These are phyloP conservation scores for Pheosia tremula DNA, from an alignment of 2,888 invertebrate species.

Conservation along the genomic window DNA sequence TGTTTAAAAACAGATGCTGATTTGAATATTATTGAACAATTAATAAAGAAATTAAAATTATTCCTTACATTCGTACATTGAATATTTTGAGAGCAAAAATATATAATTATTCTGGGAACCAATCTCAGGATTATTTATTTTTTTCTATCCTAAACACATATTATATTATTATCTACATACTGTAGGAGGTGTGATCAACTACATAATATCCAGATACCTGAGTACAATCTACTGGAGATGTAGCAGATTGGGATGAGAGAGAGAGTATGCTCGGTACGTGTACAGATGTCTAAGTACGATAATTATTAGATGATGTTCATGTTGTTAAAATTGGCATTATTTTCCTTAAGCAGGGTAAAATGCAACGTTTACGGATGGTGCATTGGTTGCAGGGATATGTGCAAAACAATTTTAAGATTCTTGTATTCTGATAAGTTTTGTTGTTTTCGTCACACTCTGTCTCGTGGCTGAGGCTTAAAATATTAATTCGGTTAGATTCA, in stretches of 20 bases:
- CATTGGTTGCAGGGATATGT: constrained; percentile 76
- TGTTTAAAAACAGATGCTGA: too few relatives aligned
- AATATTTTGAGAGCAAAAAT: too few relatives aligned
- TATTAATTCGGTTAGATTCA: too few relatives aligned
- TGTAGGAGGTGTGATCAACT: background rate
- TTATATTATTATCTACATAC: background rate
- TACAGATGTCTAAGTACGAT: background rate
- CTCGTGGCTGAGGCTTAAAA: constrained; percentile 9
- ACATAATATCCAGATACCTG: background rate
- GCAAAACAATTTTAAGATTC: constrained; percentile 71
- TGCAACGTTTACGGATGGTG: constrained; percentile 72
- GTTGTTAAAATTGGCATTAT: constrained; percentile 81
- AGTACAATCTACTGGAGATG: background rate
- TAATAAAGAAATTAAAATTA: too few relatives aligned
- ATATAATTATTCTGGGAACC: too few relatives aligned
- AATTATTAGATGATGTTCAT: constrained; percentile 14
- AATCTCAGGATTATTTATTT: too few relatives aligned
- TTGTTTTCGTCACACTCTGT: constrained; percentile 67
- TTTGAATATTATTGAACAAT: too few relatives aligned
- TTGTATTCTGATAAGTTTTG: constrained; percentile 63
- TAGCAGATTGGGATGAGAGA: constrained; percentile 21
- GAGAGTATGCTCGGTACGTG: background rate
- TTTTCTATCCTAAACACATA: too few relatives aligned
- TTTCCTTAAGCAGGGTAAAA: constrained; percentile 79
- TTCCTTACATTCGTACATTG: too few relatives aligned